Evolutionary conservation across 2,113 vertebrate genomes (phyloP).

Genomic region (Propithecus coquereli): DNA sequence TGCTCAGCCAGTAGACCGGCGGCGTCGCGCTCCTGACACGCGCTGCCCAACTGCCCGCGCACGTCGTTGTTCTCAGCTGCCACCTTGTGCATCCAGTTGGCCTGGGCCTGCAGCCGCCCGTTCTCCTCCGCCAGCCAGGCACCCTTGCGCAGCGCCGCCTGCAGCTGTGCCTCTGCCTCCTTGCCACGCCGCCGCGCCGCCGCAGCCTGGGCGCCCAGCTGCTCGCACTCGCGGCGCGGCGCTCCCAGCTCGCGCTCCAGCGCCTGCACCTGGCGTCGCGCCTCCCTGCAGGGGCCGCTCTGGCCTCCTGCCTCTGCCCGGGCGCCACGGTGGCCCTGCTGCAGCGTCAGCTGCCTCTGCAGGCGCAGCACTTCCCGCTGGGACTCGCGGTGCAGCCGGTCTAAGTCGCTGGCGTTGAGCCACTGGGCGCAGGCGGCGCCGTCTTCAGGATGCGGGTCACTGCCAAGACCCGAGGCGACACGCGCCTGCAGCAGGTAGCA

Average conservation of each 20-base stretch:
- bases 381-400: constrained; percentile 87
- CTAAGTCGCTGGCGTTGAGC: constrained; percentile 81
- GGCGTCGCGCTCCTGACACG: constrained; percentile 85
- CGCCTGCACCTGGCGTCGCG: neutral
- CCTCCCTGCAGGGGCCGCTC: neutral
- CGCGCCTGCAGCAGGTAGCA: constrained; percentile 83
- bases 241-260: constrained; percentile 84
- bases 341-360: constrained; percentile 87
- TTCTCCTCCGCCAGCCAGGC: constrained; percentile 86
- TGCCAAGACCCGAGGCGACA: constrained; percentile 69
- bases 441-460: neutral
- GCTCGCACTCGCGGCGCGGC: constrained; percentile 88
- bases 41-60: constrained; percentile 82
- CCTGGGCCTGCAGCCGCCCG: constrained; percentile 84
- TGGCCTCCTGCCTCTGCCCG: neutral
- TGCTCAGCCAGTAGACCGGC: constrained; percentile 84
- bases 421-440: constrained; percentile 72
- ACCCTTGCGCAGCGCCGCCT: constrained; percentile 82
- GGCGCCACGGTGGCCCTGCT: neutral
- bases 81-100: constrained; percentile 82
- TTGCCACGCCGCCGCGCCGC: constrained; percentile 84
- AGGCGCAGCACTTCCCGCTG: constrained; percentile 91
- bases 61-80: constrained; percentile 85
- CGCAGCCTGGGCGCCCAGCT: constrained; percentile 83
- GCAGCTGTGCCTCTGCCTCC: constrained; percentile 85